Evolutionary conservation across 2,797 vertebrate species (phyloP).

Genomic region (Jordanella pulchra): DNA sequence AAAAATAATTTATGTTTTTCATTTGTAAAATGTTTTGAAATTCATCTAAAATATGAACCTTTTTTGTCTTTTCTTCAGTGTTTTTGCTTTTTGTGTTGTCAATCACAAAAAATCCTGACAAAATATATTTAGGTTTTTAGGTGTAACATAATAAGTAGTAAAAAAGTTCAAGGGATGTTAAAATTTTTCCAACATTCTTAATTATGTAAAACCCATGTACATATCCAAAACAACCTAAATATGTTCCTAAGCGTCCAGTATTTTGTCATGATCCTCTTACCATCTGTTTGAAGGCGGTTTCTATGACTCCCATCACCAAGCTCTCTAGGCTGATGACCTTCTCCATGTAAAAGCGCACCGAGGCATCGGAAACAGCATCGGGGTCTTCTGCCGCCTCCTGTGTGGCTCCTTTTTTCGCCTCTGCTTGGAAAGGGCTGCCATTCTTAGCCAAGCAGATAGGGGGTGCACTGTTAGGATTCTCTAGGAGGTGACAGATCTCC

Average conservation of each 20-base stretch:
- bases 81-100: background rate
- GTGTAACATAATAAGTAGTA: background rate
- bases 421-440: slow-evolving; percentile 60
- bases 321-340: slow-evolving; percentile 91
- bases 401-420: slow-evolving; percentile 66
- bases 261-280: slow-evolving; percentile 73
- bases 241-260: background rate
- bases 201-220: too few relatives aligned
- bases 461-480: slow-evolving; percentile 81
- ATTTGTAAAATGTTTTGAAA: background rate
- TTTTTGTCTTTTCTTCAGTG: background rate
- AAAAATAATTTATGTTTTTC: background rate
- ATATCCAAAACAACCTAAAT: slow-evolving; percentile 3
- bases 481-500: slow-evolving; percentile 90
- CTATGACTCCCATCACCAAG: slow-evolving; percentile 93
- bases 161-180: background rate
- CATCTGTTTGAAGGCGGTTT: slow-evolving; percentile 95
- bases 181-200: background rate
- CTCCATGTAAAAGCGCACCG: slow-evolving; percentile 89
- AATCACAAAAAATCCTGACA: background rate
- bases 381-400: slow-evolving; percentile 72
- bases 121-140: background rate
- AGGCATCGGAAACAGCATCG: slow-evolving; percentile 72
- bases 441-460: slow-evolving; percentile 87
- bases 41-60: background rate